A percentile compares a stretch with the other conserved stretches of the same genome.
Evolutionary conservation across 2,113 vertebrate species (phyloP).

Genomic region (Sialia sialis): DNA sequence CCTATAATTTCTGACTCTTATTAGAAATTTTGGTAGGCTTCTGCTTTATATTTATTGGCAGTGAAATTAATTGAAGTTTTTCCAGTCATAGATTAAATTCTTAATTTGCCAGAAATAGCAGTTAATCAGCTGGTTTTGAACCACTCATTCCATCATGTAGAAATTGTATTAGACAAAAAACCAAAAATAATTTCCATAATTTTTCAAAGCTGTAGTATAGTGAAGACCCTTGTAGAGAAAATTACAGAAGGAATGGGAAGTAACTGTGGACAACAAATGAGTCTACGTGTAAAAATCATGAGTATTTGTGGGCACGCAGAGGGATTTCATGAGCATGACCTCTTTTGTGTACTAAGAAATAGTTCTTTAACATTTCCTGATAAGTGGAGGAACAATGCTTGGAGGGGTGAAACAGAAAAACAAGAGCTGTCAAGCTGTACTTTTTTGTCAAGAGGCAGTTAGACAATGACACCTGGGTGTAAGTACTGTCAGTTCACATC

Average conservation of each 20-base stretch:
- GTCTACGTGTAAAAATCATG: neutral
- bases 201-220: neutral
- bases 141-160: neutral
- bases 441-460: neutral
- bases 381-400: neutral
- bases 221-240: neutral
- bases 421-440: neutral
- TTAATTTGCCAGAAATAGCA: neutral
- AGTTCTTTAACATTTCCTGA: neutral
- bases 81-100: neutral
- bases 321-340: neutral
- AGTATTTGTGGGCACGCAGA: neutral
- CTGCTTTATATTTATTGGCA: neutral
- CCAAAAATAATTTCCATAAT: neutral
- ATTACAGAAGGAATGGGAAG: neutral
- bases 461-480: neutral
- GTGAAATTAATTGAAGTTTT: neutral
- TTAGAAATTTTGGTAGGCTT: neutral
- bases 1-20: neutral
- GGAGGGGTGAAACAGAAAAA: neutral
- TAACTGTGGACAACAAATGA: neutral
- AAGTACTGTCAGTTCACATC: constrained; percentile 43
- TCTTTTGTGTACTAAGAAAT: neutral
- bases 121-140: neutral
- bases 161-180: neutral